Conservation (phyloP, 1,140 invertebrate genomes). For the Campoletis sonorensis region DNA sequence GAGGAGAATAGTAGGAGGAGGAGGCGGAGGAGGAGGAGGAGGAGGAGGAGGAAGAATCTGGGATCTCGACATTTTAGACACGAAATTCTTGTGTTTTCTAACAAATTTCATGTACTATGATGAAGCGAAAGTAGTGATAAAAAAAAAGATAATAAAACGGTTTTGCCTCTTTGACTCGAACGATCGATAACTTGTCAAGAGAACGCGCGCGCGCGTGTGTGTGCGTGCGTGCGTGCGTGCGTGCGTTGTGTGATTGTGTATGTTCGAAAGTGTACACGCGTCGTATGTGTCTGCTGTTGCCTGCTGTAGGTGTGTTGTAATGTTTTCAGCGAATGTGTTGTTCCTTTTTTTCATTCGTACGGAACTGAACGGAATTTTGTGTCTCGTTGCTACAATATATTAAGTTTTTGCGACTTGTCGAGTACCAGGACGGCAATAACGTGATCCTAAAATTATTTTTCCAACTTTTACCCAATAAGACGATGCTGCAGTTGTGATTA, state of each 20-base stretch:
- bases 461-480: neutral
- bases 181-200: conserved; percentile 58
- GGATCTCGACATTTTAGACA: neutral
- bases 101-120: conserved; percentile 6
- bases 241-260: neutral
- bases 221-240: neutral
- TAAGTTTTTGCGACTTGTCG: neutral
- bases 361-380: neutral
- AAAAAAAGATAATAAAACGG: conserved; percentile 33
- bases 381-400: neutral
- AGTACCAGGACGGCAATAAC: neutral
- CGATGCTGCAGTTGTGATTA: conserved; percentile 4
- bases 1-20: too few relatives aligned
- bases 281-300: neutral
- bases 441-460: neutral
- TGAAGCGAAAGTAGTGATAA: conserved; percentile 12
- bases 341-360: conserved; percentile 1
- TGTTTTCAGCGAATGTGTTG: conserved; percentile 7
- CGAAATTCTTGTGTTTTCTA: conserved; percentile 8
- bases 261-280: neutral
- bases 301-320: neutral
- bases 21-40: conserved; percentile 3
- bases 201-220: neutral
- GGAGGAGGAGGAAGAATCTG: neutral
- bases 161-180: conserved; percentile 24